Conservation (phyloP, 2,113 vertebrate species). For the Bucco capensis region DNA sequence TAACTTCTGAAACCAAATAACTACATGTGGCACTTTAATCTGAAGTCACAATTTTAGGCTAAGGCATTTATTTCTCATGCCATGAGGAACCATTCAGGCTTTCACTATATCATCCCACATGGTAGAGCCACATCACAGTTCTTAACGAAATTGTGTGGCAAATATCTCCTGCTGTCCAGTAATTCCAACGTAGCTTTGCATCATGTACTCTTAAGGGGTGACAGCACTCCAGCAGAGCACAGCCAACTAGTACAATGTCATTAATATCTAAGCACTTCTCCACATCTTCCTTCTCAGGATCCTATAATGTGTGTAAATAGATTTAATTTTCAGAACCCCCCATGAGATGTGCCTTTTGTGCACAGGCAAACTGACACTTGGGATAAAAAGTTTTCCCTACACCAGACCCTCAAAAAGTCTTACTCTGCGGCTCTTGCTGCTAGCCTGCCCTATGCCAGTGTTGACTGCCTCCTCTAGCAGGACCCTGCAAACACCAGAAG, state of each 20-base stretch:
- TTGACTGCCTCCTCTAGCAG: background rate
- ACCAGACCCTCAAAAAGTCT: background rate
- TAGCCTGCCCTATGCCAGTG: no score
- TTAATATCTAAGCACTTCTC: background rate
- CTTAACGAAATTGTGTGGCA: slow-evolving; percentile 4
- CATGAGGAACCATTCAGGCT: background rate
- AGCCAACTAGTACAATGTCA: background rate
- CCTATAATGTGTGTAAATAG: background rate
- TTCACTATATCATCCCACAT: background rate
- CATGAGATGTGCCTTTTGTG: background rate
- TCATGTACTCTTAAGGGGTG: background rate
- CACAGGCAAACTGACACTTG: accelerated
- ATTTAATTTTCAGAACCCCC: background rate
- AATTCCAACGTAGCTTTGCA: slow-evolving; percentile 44
- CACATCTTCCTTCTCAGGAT: background rate
- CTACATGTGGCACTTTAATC: slow-evolving; percentile 51
- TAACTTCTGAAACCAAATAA: slow-evolving; percentile 68
- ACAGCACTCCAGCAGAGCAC: background rate
- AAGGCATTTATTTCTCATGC: slow-evolving; percentile 34
- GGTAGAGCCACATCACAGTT: background rate
- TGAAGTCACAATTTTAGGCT: slow-evolving; percentile 41
- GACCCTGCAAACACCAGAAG: background rate
- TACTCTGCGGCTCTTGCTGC: background rate
- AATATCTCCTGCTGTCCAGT: background rate
- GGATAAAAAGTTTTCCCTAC: background rate